phyloP scores from a whole-genome alignment of 2,797 vertebrate genomes.

The Poliocrania exsul region DNA sequence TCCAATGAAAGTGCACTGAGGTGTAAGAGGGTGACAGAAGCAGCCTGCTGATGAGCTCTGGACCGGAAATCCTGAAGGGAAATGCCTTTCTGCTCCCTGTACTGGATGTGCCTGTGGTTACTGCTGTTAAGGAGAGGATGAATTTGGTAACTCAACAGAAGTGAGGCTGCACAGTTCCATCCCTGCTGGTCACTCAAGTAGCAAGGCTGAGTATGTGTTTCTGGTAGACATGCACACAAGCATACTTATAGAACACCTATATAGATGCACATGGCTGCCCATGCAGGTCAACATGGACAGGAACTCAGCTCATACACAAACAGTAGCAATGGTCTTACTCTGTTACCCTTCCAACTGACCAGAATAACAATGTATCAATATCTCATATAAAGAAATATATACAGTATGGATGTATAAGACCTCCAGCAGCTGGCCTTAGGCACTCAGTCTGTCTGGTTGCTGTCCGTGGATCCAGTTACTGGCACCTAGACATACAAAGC shows the following conservation, averaged over 20 bases:
- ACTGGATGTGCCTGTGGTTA: not conserved
- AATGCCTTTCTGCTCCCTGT: not conserved
- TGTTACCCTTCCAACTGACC: not conserved
- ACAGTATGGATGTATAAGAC: not conserved
- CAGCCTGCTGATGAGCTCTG: not conserved
- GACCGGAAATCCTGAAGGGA: not conserved
- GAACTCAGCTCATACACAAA: not conserved
- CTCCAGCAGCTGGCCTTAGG: not conserved
- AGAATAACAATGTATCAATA: not conserved
- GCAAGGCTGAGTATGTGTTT: not conserved
- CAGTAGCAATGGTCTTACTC: not conserved
- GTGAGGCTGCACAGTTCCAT: not conserved
- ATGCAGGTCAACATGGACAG: not conserved
- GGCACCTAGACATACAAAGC: not conserved
- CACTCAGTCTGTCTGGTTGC: not conserved
- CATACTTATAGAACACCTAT: not conserved
- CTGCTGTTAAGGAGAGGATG: not conserved
- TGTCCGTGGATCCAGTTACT: not conserved
- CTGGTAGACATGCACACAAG: too few species aligned
- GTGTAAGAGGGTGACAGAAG: not conserved
- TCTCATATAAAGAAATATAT: not conserved
- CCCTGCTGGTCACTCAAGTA: accelerated
- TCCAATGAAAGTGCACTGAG: not conserved
- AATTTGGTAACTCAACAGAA: not conserved
- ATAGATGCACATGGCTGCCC: accelerated